Evolutionary conservation across 2,113 vertebrate genomes (phyloP), one percentile per base, ranked within the genome.

Genomic region (Triplophysa dalaica): DNA sequence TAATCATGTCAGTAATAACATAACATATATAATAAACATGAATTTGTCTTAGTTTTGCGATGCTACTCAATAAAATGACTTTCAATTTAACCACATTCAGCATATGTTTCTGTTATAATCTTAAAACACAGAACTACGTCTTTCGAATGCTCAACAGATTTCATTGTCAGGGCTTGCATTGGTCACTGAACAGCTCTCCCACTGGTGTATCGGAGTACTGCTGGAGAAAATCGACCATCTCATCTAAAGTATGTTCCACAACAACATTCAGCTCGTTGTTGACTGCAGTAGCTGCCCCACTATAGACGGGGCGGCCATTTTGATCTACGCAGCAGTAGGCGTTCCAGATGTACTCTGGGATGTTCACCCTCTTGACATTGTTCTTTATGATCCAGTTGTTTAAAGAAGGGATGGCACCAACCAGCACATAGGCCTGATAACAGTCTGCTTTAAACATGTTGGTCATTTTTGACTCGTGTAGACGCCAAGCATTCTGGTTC

Each of bases 321-420:
- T 83, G 80, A 84, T 92, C 86, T 56, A 91, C 79, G 16, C 92
- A 93, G 88, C 92, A 93, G 88, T 89, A 90, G 12, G 91, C 91
- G 0, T 91, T 92, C 92, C 92, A 93, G 3, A 93, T 9, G 80
- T 90, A 90, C 56, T 92, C 88, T 1, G 91, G 91, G 78, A 93
- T 90, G 79, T 92, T 93, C 77, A 93, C 90, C 0, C 91, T 86
- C 72, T 82, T 89, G 60, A 90, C 78, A 1, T 89, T 89, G 80
- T 93, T 91, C 83, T 92, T 92, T 75, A 91, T 67, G 19, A 93
- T 92, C 91, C 91, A 93, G 82, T 89, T 88, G 82, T 87, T 65
- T 21, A 52, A 77, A 1, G 91, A 92, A 3, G 91, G 91, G 56
- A 93, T 24, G 8, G 89, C 89, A 1, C 92, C 93, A 0, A 92